Evolutionary conservation across 2,888 invertebrate species (phyloP).

Genomic region (Hirtodrosophila duncani): DNA sequence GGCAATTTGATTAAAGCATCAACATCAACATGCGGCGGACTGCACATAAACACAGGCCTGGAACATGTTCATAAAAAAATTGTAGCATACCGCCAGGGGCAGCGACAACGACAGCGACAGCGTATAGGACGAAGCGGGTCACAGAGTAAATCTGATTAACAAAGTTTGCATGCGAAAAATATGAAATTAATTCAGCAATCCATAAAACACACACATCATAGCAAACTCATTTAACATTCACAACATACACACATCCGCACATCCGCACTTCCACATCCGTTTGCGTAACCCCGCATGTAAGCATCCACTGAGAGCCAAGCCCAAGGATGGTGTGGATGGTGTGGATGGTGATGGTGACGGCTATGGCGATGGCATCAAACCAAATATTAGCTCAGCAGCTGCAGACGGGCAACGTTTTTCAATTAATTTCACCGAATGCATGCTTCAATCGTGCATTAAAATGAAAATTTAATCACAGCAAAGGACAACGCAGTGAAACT

Average conservation of each 20-base stretch:
- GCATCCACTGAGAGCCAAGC: conserved; percentile 11
- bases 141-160: conserved; percentile 13
- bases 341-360: background rate
- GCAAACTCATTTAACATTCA: conserved; percentile 42
- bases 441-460: conserved; percentile 69
- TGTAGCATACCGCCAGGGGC: no score
- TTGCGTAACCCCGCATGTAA: no score
- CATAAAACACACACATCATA: conserved; percentile 42
- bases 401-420: conserved; percentile 62
- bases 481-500: conserved; percentile 27
- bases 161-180: conserved; percentile 24
- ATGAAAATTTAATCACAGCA: conserved; percentile 68
- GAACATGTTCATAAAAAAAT: no score
- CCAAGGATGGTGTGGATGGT: background rate
- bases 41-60: no score
- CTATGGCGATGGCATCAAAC: conserved; percentile 23
- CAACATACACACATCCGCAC: conserved; percentile 21
- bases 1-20: no score
- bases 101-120: no score
- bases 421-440: conserved; percentile 67
- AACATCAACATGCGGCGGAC: no score
- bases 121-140: no score
- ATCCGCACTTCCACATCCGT: background rate
- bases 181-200: conserved; percentile 28
- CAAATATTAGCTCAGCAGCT: conserved; percentile 61